These are phyloP conservation scores for Xerus rutilus DNA, from an alignment of 2,797 vertebrate genomes.

Conservation along the genomic window DNA sequence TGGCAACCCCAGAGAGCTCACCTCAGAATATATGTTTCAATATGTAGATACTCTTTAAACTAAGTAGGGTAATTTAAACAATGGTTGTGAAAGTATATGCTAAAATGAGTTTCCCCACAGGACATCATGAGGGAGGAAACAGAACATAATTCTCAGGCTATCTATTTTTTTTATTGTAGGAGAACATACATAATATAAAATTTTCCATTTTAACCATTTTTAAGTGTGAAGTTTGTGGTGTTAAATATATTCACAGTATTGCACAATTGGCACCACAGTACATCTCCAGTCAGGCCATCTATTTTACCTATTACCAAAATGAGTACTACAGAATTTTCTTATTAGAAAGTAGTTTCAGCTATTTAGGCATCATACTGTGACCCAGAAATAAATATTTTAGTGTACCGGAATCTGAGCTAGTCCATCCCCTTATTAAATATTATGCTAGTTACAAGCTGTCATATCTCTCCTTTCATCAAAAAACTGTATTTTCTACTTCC, in stretches of 20 bases:
- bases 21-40: not conserved
- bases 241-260: not conserved
- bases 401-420: not conserved
- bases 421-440: not conserved
- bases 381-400: constrained; percentile 4
- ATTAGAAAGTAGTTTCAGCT: constrained; percentile 30
- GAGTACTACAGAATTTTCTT: not conserved
- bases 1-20: not conserved
- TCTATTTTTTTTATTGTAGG: not conserved
- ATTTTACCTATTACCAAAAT: constrained; percentile 11
- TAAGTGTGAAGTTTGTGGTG: not conserved
- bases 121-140: not conserved
- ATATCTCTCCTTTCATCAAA: not conserved
- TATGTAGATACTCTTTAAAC: constrained; percentile 22
- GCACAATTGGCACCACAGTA: too few species aligned
- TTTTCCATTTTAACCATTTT: not conserved
- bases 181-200: not conserved
- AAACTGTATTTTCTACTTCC: not conserved
- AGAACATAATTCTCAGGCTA: not conserved
- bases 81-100: not conserved
- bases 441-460: not conserved
- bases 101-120: constrained; percentile 24
- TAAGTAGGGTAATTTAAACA: constrained; percentile 52
- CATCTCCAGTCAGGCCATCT: not conserved
- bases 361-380: not conserved